Conservation (phyloP, 2,888 invertebrate species). For the Limnephilus marmoratus region DNA sequence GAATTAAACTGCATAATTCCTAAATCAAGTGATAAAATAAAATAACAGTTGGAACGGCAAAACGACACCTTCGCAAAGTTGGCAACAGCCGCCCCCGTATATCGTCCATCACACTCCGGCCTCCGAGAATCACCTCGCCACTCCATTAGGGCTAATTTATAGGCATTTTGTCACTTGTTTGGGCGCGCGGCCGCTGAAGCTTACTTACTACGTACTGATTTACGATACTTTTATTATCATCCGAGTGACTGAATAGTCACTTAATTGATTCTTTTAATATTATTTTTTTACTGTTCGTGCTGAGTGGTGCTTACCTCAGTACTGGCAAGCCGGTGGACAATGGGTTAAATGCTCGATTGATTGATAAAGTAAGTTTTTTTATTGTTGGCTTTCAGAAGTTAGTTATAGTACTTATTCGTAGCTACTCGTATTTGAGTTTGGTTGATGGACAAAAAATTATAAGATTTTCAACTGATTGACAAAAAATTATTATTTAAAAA, state of each 20-base stretch:
- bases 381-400: not conserved
- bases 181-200: slow-evolving; percentile 50
- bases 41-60: slow-evolving; percentile 67
- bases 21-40: not conserved
- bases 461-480: no score
- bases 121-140: slow-evolving; percentile 78
- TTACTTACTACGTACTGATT: slow-evolving; percentile 35
- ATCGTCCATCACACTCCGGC: slow-evolving; percentile 78
- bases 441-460: not conserved
- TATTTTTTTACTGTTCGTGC: slow-evolving; percentile 18
- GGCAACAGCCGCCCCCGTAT: slow-evolving; percentile 11
- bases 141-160: slow-evolving; percentile 74
- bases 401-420: not conserved
- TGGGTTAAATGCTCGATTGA: not conserved
- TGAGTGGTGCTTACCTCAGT: not conserved
- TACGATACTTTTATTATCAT: slow-evolving; percentile 52
- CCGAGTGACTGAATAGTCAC: slow-evolving; percentile 26
- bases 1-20: not conserved
- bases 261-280: slow-evolving; percentile 49
- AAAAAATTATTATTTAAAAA: no score
- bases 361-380: not conserved
- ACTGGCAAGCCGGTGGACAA: not conserved
- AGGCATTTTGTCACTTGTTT: slow-evolving; percentile 64
- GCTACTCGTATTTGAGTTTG: not conserved
- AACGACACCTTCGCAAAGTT: slow-evolving; percentile 76